A percentile compares a stretch with the other conserved stretches of the same genome.
Conservation (phyloP, 64 coral and sea anemone genomes). For the Montipora sp. region DNA sequence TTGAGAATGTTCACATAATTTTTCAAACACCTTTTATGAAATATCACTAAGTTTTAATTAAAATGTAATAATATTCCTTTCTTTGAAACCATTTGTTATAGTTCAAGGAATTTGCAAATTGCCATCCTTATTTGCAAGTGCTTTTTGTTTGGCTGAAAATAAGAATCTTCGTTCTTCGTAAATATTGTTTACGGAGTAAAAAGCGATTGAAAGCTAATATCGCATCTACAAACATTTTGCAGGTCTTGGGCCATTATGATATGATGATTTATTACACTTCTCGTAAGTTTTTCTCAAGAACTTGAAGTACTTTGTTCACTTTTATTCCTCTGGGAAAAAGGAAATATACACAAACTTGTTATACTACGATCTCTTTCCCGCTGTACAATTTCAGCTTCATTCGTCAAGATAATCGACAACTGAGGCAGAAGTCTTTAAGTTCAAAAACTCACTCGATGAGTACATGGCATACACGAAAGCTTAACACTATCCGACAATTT, state of each 20-base stretch:
- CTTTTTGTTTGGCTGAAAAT: not conserved
- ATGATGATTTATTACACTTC: not conserved
- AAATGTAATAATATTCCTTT: not conserved
- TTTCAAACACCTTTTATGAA: not conserved
- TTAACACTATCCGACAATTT: too few relatives aligned
- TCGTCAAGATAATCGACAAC: too few relatives aligned
- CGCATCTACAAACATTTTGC: not conserved
- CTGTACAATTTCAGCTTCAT: too few relatives aligned
- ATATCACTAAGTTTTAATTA: not conserved
- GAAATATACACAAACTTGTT: not conserved
- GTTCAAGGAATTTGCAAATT: not conserved
- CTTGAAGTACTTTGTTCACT: slow-evolving; percentile 13
- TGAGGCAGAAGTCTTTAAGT: too few relatives aligned
- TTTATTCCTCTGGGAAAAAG: not conserved
- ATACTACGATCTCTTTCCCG: too few relatives aligned
- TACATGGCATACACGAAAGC: too few relatives aligned
- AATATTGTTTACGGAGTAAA: not conserved
- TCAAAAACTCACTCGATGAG: too few relatives aligned
- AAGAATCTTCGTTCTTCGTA: not conserved
- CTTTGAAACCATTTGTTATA: not conserved
- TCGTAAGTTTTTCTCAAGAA: not conserved
- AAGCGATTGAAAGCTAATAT: not conserved
- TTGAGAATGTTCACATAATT: not conserved
- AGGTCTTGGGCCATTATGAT: not conserved
- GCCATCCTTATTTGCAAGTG: not conserved